Evolutionary conservation across 2,797 vertebrate genomes (phyloP).

Genomic region (Catamblyrhynchus diadema): DNA sequence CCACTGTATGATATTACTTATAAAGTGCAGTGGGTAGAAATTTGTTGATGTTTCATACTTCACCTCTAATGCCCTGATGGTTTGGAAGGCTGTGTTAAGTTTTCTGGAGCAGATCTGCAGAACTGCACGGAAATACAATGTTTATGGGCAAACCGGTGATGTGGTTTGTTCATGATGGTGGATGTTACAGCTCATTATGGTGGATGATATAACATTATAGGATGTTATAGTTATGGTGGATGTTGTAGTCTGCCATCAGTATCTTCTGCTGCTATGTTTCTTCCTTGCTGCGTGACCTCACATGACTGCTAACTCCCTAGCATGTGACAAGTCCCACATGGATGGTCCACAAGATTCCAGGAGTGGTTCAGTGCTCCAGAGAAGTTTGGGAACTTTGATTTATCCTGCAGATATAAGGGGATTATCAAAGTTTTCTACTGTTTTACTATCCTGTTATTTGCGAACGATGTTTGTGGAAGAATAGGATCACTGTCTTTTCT

Average conservation of each 20-base stretch:
- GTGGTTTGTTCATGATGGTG: not conserved
- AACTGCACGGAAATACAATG: not conserved
- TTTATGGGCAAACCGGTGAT: not conserved
- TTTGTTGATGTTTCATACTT: not conserved
- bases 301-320: not conserved
- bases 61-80: not conserved
- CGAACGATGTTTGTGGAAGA: not conserved
- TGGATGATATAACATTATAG: not conserved
- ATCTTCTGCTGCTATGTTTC: not conserved
- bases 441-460: not conserved
- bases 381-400: constrained; percentile 1
- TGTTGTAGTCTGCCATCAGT: not conserved
- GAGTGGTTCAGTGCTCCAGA: not conserved
- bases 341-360: not conserved
- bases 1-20: not conserved
- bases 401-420: not conserved
- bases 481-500: constrained; percentile 30
- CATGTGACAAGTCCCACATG: constrained; percentile 21
- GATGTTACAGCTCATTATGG: not conserved
- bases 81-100: not conserved
- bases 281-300: not conserved
- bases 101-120: not conserved
- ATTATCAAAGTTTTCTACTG: constrained; percentile 29
- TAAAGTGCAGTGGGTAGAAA: not conserved
- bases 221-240: not conserved